phyloP scores from a whole-genome alignment of 2,888 invertebrate species.

The Ernsta delagoae region DNA sequence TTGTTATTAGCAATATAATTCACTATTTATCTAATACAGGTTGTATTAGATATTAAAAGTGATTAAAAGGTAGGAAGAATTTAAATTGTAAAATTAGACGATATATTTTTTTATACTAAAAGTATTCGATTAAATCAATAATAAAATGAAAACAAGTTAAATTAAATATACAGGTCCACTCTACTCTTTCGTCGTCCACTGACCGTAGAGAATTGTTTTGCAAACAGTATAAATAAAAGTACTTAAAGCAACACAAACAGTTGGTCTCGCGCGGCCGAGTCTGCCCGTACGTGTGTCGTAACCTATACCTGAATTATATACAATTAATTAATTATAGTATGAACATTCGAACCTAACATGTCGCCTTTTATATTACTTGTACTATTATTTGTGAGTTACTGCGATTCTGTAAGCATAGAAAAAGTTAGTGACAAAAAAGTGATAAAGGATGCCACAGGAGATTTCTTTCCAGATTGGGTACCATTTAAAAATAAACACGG shows the following conservation, averaged over 20 bases:
- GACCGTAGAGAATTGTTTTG: conserved; percentile 70
- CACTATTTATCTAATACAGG: too few relatives aligned
- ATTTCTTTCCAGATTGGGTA: conserved; percentile 78
- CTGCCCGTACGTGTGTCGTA: conserved; percentile 44
- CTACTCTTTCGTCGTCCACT: conserved; percentile 54
- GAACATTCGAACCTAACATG: conserved; percentile 46
- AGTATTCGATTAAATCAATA: too few relatives aligned
- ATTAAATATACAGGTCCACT: conserved; percentile 51
- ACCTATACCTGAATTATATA: conserved; percentile 11
- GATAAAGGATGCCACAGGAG: conserved; percentile 59
- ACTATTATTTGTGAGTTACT: conserved; percentile 48
- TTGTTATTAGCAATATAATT: too few relatives aligned
- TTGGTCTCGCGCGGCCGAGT: conserved; percentile 64
- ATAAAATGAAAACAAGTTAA: too few relatives aligned
- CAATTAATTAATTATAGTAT: conserved; percentile 41
- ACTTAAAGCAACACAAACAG: conserved; percentile 64
- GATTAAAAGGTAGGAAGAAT: too few relatives aligned
- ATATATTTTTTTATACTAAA: too few relatives aligned
- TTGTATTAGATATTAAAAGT: too few relatives aligned
- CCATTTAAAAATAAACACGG: conserved; percentile 76
- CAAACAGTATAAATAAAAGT: conserved; percentile 84
- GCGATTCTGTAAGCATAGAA: conserved; percentile 59
- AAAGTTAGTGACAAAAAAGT: conserved; percentile 63
- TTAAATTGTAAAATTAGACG: too few relatives aligned
- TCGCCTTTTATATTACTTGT: conserved; percentile 43